phyloP scores from a whole-genome alignment of 2,113 vertebrate species.

The Rhinopomastus cyanomelas region DNA sequence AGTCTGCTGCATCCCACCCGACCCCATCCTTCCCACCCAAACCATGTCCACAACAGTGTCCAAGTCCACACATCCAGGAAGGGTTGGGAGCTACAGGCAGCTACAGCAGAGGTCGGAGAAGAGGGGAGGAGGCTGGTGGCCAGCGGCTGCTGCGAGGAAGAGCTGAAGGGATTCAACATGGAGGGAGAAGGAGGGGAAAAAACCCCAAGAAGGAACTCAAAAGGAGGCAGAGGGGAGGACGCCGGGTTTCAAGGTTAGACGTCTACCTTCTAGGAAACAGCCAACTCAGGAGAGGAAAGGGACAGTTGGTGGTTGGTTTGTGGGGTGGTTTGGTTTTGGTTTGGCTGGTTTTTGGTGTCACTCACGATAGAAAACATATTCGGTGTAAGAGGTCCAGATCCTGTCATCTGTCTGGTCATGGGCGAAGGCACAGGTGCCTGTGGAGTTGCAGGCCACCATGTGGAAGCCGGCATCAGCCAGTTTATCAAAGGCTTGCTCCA shows the following conservation, averaged over 20 bases:
- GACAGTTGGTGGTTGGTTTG: neutral
- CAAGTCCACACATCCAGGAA: slow-evolving; percentile 17
- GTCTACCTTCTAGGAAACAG: slow-evolving; percentile 57
- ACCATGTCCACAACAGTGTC: neutral
- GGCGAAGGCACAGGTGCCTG: slow-evolving; percentile 90
- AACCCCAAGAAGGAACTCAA: neutral
- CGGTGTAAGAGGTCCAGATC: slow-evolving; percentile 98
- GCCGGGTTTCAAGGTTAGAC: neutral
- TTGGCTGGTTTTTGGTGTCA: slow-evolving; percentile 69
- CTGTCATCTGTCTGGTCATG: slow-evolving; percentile 95
- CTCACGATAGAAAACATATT: slow-evolving; percentile 98
- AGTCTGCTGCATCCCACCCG: neutral
- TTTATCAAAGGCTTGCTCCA: slow-evolving; percentile 96
- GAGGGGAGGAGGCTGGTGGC: slow-evolving; percentile 24
- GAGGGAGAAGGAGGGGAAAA: neutral
- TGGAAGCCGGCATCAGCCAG: slow-evolving; percentile 90
- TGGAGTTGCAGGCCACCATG: slow-evolving; percentile 95
- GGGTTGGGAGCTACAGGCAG: slow-evolving; percentile 1
- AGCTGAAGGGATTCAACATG: neutral
- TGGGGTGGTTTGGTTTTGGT: neutral
- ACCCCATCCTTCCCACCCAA: neutral
- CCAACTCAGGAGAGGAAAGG: neutral
- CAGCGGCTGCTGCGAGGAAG: slow-evolving; percentile 7
- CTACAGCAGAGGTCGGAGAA: neutral
- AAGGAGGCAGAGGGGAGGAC: neutral